Evolutionary conservation across 1,140 invertebrate genomes (phyloP).

Genomic region (Listronotus oregonensis): DNA sequence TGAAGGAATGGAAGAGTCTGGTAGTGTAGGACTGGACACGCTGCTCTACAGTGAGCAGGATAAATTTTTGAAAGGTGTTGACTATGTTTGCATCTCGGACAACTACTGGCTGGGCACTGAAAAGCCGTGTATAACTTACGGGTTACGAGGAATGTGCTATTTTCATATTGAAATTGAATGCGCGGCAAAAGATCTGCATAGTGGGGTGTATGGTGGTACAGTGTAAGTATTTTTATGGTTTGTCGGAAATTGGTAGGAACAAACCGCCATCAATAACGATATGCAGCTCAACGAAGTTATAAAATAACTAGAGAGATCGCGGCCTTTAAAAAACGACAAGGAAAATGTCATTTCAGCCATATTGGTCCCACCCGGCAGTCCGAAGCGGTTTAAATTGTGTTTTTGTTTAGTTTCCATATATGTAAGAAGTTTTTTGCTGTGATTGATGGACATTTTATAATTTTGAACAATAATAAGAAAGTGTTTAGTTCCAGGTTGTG

Average conservation of each 20-base stretch:
- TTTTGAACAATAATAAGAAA: no score
- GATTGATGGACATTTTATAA: no score
- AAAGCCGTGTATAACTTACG: conserved; percentile 97
- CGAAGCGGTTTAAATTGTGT: no score
- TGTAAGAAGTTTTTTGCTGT: no score
- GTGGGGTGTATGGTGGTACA: conserved; percentile 92
- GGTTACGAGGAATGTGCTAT: conserved; percentile 93
- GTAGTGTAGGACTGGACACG: conserved; percentile 93
- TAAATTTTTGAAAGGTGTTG: conserved; percentile 83
- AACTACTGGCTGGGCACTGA: conserved; percentile 98
- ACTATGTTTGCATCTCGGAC: conserved; percentile 97
- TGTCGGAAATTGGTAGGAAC: no score
- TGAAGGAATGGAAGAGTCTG: conserved; percentile 98
- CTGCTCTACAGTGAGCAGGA: conserved; percentile 75
- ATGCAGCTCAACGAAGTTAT: neutral
- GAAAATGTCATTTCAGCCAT: no score
- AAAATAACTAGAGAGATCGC: no score
- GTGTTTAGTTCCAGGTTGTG: no score
- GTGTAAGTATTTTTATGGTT: conserved; percentile 66
- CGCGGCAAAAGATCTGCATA: conserved; percentile 91
- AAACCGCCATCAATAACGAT: no score
- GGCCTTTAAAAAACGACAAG: no score
- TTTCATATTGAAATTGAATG: conserved; percentile 90
- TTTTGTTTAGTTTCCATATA: no score
- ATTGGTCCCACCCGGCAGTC: no score